phyloP scores from a whole-genome alignment of 2,113 vertebrate species.

The Pagrus major region DNA sequence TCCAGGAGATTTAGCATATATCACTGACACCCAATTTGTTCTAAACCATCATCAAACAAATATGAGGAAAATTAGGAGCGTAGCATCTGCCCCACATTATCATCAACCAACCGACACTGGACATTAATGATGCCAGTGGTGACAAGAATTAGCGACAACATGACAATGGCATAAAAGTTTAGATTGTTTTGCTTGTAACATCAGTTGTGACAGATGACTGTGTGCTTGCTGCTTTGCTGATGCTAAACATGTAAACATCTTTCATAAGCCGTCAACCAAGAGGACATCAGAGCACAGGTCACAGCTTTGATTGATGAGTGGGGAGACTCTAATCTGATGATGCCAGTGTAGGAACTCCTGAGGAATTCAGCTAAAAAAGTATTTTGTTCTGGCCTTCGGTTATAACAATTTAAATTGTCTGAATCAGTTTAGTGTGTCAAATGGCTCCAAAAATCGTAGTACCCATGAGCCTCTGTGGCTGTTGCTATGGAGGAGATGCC shows the following conservation, averaged over 20 bases:
- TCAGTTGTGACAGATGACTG: not conserved
- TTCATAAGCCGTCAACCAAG: not conserved
- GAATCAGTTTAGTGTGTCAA: not conserved
- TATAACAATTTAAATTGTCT: not conserved
- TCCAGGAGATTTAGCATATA: not conserved
- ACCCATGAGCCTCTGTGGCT: not conserved
- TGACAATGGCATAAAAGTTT: not conserved
- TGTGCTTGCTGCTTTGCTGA: not conserved
- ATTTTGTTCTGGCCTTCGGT: not conserved
- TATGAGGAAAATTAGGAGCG: not conserved
- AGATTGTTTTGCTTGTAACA: not conserved
- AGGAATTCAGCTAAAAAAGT: not conserved
- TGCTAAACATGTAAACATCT: not conserved
- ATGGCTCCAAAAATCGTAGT: not conserved
- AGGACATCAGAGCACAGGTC: not conserved
- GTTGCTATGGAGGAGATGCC: not conserved
- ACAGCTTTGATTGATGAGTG: not conserved
- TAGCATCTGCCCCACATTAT: not conserved
- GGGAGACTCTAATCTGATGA: not conserved
- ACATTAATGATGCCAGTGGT: not conserved
- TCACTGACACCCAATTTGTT: not conserved
- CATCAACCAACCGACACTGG: not conserved
- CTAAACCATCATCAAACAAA: not conserved
- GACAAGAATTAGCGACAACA: not conserved
- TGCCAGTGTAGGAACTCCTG: not conserved